phyloP scores from a whole-genome alignment of 2,113 vertebrate genomes.

The Petaurus breviceps region DNA sequence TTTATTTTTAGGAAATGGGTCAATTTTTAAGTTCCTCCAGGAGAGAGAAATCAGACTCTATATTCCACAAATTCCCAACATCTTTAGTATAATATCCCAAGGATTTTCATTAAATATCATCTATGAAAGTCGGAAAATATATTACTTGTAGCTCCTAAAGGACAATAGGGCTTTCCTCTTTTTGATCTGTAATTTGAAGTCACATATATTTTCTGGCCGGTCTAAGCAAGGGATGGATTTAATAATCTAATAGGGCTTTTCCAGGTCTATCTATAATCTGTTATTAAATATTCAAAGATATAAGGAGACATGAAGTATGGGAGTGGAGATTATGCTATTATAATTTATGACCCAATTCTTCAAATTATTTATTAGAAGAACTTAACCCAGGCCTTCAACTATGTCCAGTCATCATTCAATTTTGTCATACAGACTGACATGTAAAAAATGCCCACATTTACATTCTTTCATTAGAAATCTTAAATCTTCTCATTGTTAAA shows the following conservation, averaged over 20 bases:
- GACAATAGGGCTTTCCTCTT: not conserved
- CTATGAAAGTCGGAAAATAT: not conserved
- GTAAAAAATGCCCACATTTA: not conserved
- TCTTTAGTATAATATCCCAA: not conserved
- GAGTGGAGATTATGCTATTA: slow-evolving; percentile 18
- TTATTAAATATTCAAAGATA: not conserved
- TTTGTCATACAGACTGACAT: not conserved
- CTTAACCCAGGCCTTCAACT: not conserved
- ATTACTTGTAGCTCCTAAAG: not conserved
- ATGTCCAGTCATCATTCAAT: not conserved
- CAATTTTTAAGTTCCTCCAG: not conserved
- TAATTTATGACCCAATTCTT: slow-evolving; percentile 1
- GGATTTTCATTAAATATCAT: not conserved
- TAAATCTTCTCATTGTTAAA: not conserved
- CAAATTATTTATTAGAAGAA: not conserved
- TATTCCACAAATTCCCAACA: not conserved
- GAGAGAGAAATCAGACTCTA: not conserved
- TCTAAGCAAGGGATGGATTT: not conserved
- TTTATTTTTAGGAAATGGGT: not conserved
- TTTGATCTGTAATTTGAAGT: not conserved
- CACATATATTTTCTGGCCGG: not conserved
- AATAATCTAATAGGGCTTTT: not conserved
- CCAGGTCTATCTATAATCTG: not conserved
- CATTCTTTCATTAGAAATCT: not conserved
- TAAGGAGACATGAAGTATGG: not conserved